Base-by-base conservation (phyloP, 2,888 invertebrate species). In the Mythimna lalbum region DNA sequence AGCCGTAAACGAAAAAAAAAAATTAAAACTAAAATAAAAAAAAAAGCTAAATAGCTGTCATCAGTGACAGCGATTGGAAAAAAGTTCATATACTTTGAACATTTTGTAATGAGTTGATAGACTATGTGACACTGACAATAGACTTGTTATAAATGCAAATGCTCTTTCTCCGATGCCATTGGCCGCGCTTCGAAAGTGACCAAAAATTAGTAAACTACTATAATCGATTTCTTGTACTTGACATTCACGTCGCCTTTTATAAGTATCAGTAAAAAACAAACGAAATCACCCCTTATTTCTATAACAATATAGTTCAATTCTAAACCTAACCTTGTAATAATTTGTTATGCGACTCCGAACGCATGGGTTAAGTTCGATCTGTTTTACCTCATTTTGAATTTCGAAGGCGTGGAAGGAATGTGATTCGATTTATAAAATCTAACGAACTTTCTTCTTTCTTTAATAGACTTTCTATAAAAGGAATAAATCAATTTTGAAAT, bases 201-300 rank as follows among this genome's bases (percentile, higher is more conserved):
- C 91, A 88, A 92, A 94, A 92, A 93, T 92, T 89, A 71, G 87
- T 87, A 78, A 89, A 78, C 84, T 80, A 89, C 82, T 87, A 82
- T 90, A 92, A 94, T 93, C 93, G 92, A 94, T 95, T 94, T 94
- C 93, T 91, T 93, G 93, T 93, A 93, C 93, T 94, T 95, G 94
- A 94, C 93, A 95, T 95, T 95, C 95, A 90, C 85, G 85, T 72
- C 89, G 84, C 70, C 66, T 85, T 84, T 78, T 69, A 69, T 76
- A 78, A 72, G 67, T 67, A 64, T 21, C 31, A 43, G 55, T 62
- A 72, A 76, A 61, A 69, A 68, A 62, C 81, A 86, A 79, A 31
- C 80, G 19, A 91, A 87, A 84, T 31, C 87, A 66, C 21, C 63
- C 87, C 82, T 82, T 91, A 85, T 56, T 2, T 0, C 0, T 14